A percentile compares a stretch with the other conserved stretches of the same genome.
These are phyloP conservation scores for Blastobasis lacticolella DNA, from an alignment of 2,888 invertebrate species.

Conservation along the genomic window DNA sequence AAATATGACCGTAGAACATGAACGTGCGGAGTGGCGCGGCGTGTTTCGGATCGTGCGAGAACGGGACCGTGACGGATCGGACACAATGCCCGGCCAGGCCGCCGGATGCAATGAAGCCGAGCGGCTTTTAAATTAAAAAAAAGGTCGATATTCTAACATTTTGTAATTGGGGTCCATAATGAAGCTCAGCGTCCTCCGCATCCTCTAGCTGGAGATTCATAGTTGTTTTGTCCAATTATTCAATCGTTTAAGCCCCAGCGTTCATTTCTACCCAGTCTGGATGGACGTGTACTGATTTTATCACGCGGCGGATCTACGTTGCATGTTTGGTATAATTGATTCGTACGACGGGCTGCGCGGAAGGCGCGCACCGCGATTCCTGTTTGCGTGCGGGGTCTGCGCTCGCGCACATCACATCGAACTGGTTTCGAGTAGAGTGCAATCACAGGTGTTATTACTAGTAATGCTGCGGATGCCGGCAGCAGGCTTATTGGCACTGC, in stretches of 20 bases:
- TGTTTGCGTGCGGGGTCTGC: slow-evolving; percentile 29
- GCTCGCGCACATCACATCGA: slow-evolving; percentile 32
- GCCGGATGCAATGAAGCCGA: slow-evolving; percentile 2
- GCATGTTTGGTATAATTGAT: background rate
- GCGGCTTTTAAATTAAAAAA: slow-evolving; percentile 2
- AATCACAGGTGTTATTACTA: slow-evolving; percentile 36
- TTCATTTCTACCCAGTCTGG: no score
- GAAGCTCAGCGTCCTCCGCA: no score
- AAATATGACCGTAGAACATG: slow-evolving; percentile 33
- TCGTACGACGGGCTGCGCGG: slow-evolving; percentile 31
- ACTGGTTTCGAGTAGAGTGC: slow-evolving; percentile 35
- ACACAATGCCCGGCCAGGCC: slow-evolving; percentile 29
- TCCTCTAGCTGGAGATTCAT: no score
- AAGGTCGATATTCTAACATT: background rate
- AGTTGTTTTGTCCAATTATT: no score
- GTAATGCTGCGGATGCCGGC: slow-evolving; percentile 28
- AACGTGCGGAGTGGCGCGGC: slow-evolving; percentile 13
- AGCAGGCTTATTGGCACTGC: slow-evolving; percentile 16
- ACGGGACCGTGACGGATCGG: slow-evolving; percentile 54
- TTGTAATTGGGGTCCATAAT: no score
- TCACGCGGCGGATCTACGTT: no score
- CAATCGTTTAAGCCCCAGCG: no score
- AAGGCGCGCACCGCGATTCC: slow-evolving; percentile 47
- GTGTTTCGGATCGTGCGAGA: slow-evolving; percentile 38
- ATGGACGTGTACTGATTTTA: no score